Base-by-base conservation (phyloP, 2,113 vertebrate species). In the Crocuta crocuta region DNA sequence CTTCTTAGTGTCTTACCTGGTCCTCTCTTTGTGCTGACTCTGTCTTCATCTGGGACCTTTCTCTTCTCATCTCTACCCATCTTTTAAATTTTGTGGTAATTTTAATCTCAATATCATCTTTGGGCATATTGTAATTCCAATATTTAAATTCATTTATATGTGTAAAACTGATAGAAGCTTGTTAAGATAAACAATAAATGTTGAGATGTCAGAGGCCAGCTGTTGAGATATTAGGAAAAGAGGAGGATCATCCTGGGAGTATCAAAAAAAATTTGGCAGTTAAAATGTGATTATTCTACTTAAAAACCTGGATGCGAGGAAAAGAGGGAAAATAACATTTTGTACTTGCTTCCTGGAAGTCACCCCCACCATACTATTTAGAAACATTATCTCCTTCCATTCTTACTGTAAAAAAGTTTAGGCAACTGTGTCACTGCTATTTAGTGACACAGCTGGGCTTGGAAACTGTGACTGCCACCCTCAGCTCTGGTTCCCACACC, bases 371-470 rank as follows among this genome's bases (percentile, higher is more conserved):
- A 17, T 43, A 31, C 48, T 45, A 89, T 88, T 61, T 24, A 13
- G 71, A 90, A 76, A 66, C 2, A 90, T 84, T 84, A 76, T 53
- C 39, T 78, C 28, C 21, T 92, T 96, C 96, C 7, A 63, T 83
- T 83, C 28, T 83, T 45, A 31, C 28, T 19, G 15, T 17, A 70
- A 78, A 9, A 82, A 53, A 85, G 1, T 80, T 96, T 50, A 91
- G 78, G 13, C 43, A 74, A 35, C 53, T 79, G 79, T 24, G 10
- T 76, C 35, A 28, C 2, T 3, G 33, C 53, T 91, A 10, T 45
- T 31, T 17, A 45, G 55, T 82, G 85, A 85, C 48, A 95, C 23
- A 65, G 16, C 28, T 63, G 31, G 33, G n/a, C 91, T 66, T 89
- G 28, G 12, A 92, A 90, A 23, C 17, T n/a, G 1, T 33, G 63